Base-by-base conservation (phyloP, 2,797 vertebrate species). In the Urocyon cinereoargenteus region DNA sequence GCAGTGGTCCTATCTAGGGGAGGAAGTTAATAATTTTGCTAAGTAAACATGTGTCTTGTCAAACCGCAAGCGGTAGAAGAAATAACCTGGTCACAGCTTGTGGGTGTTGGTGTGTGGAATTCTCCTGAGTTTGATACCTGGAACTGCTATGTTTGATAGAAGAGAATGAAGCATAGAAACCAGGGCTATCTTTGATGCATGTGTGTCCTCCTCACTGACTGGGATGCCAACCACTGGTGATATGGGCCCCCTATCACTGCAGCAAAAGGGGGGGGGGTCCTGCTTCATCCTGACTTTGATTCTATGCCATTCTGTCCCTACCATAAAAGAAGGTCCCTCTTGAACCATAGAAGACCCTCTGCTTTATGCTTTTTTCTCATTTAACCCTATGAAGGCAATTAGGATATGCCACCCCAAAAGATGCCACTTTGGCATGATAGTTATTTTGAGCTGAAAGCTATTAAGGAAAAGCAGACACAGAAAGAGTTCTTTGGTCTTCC, bases 131-230 rank as follows among this genome's bases (percentile, higher is more conserved):
- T 22, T 49, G 55, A 26, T 34, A 53, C 19, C n/a, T 53, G 19
- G 78, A 12, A 24, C 36, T 12, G 45, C 12, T 66, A 31, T 28
- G 31, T 66, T 66, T 66, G 64, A 66, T 36, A 40, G 53, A 91
- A 81, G n/a, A 79, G 28, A 26, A 18, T 61, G 64, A 78, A 28
- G 24, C 34, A 53, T 19, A 28, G 57, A 79, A 90, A 40, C 24
- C 16, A 34, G 28, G 6, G 10, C 19, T 24, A 12, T 1, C 0
- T 0, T 16, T 31, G 28, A 34, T 22, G 40, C 6, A 21, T 62
- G 55, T 57, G 66, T 19, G 49, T 31, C 31, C 26, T 72, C 14
- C n/a, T 82, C 13, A 36, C 11, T 40, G 66, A 11, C 66, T 19
- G 28, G 31, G 19, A 15, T 24, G 75, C 31, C 19, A 59, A 31